These are phyloP conservation scores for Clunio marinus DNA, from an alignment of 2,888 invertebrate species.

Conservation along the genomic window DNA sequence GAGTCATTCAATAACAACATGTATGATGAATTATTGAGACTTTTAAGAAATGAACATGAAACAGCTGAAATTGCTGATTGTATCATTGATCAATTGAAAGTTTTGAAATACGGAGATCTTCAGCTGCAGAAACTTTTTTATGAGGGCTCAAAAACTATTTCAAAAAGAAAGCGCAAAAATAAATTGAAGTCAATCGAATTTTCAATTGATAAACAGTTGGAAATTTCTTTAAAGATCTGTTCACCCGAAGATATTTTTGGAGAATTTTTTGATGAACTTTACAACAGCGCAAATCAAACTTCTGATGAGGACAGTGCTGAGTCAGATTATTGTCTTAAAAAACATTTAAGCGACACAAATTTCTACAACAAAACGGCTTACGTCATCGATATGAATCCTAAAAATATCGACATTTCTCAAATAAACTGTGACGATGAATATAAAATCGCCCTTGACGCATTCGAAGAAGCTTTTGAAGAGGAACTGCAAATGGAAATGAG, in stretches of 20 bases:
- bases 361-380: background rate
- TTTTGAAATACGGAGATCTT: background rate
- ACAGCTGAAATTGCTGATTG: background rate
- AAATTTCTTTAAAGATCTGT: background rate
- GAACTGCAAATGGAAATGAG: too few relatives aligned
- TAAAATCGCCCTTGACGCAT: background rate
- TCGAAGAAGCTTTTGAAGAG: background rate
- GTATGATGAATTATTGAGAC: too few relatives aligned
- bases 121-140: background rate
- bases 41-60: background rate
- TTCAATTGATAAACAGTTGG: background rate
- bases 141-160: background rate
- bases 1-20: too few relatives aligned
- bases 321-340: background rate
- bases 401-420: background rate
- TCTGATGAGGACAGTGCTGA: background rate
- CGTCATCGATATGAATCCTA: background rate
- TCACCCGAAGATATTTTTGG: background rate
- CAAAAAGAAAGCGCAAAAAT: background rate
- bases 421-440: background rate
- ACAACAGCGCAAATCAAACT: background rate
- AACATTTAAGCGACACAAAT: background rate
- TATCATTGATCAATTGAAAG: background rate
- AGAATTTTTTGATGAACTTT: background rate
- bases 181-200: background rate